phyloP scores from a whole-genome alignment of 30 jellyfish, hydroid and myxozoan genomes.

The Hydractinia echinata region DNA sequence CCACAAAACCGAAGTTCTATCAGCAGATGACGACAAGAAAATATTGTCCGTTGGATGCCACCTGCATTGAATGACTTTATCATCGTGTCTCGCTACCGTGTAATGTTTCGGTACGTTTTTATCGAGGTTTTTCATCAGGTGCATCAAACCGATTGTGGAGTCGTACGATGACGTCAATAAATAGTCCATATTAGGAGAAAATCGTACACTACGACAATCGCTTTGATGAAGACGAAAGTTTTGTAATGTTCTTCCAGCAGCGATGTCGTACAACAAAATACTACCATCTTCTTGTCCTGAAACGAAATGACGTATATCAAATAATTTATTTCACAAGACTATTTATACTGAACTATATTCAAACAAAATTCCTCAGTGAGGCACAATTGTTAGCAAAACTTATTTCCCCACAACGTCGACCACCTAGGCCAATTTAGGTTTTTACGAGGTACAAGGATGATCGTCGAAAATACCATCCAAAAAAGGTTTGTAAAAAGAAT shows the following conservation, averaged over 20 bases:
- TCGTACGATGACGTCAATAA: constrained; percentile 93
- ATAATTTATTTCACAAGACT: background rate
- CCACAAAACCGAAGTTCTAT: constrained; percentile 86
- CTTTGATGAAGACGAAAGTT: constrained; percentile 89
- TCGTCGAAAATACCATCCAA: too few relatives aligned
- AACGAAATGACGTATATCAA: background rate
- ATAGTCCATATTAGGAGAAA: constrained; percentile 68
- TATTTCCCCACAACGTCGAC: too few relatives aligned
- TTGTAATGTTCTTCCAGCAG: constrained; percentile 97
- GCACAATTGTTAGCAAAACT: too few relatives aligned
- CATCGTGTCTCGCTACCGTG: constrained; percentile 77
- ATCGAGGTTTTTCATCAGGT: constrained; percentile 60
- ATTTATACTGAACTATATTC: background rate
- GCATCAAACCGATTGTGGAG: constrained; percentile 49
- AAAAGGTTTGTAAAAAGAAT: too few relatives aligned
- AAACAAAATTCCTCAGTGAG: background rate
- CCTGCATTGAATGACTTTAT: constrained; percentile 96
- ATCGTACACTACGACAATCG: constrained; percentile 96
- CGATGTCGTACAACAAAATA: constrained; percentile 72
- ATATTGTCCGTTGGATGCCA: constrained; percentile 90
- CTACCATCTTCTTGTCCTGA: constrained; percentile 99
- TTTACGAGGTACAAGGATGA: too few relatives aligned
- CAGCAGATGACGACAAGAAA: constrained; percentile 91
- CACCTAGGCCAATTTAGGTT: too few relatives aligned
- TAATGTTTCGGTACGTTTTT: constrained; percentile 70